Evolutionary conservation across 2,888 invertebrate species (phyloP).

Genomic region (Neria commutata): DNA sequence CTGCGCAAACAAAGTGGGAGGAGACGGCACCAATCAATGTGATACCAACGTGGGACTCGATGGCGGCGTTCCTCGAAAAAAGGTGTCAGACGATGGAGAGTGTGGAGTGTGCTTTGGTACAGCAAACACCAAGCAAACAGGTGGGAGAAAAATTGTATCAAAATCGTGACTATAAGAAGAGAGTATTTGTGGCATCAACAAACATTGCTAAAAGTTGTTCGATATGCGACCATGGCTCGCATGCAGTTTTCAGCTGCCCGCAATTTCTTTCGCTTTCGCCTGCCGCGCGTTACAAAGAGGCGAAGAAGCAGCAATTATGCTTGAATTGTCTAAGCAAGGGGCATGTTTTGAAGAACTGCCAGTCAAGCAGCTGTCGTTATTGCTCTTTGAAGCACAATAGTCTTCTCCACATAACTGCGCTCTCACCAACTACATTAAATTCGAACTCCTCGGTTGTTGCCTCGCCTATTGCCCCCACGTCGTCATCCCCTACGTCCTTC

Average conservation of each 20-base stretch:
- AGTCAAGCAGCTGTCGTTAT: slow-evolving; percentile 8
- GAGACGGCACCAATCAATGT: slow-evolving; percentile 14
- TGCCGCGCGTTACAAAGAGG: slow-evolving; percentile 14
- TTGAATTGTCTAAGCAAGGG: slow-evolving; percentile 16
- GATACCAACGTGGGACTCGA: slow-evolving; percentile 21
- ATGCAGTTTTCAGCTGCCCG: slow-evolving; percentile 13
- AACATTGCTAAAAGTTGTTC: slow-evolving; percentile 13
- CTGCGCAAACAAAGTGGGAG: slow-evolving; percentile 19
- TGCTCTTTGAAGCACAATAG: slow-evolving; percentile 25
- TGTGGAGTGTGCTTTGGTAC: slow-evolving; percentile 12
- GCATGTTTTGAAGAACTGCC: slow-evolving; percentile 11
- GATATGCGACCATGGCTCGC: slow-evolving; percentile 10
- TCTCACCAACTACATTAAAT: background rate
- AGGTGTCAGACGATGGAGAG: slow-evolving; percentile 20
- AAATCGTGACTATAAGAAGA: slow-evolving; percentile 4
- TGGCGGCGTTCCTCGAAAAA: slow-evolving; percentile 17
- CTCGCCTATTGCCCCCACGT: too few species aligned
- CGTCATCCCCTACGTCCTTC: too few species aligned
- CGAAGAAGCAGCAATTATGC: slow-evolving; percentile 15
- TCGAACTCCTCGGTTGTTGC: too few species aligned
- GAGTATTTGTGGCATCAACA: slow-evolving; percentile 9
- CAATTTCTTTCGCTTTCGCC: slow-evolving; percentile 9
- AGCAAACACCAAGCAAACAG: slow-evolving; percentile 16
- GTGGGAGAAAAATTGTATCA: slow-evolving; percentile 16
- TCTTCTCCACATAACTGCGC: slow-evolving; percentile 24